Evolutionary conservation across 2,888 invertebrate genomes (phyloP).

Genomic region (Nephrotoma appendiculata): DNA sequence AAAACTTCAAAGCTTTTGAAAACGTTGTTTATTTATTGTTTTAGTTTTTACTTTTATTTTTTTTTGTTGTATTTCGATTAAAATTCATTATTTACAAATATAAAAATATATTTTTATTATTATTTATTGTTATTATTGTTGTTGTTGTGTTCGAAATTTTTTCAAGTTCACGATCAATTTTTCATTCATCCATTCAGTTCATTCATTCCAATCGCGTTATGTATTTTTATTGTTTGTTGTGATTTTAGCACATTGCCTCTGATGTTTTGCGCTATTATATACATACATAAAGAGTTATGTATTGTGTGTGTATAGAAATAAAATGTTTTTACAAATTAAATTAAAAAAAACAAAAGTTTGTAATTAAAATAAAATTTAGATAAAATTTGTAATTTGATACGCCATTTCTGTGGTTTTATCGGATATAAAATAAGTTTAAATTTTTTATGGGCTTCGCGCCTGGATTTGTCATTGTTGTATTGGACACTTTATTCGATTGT

Average conservation of each 20-base stretch:
- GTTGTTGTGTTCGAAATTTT: neutral
- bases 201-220: neutral
- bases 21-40: neutral
- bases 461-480: too few species aligned
- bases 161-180: neutral
- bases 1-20: neutral
- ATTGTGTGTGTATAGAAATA: neutral
- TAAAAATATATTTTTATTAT: neutral
- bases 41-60: neutral
- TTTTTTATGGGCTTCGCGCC: too few species aligned
- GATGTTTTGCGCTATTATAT: neutral
- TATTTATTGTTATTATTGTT: neutral
- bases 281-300: neutral
- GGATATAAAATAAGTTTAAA: too few species aligned
- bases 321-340: neutral
- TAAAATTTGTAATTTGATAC: neutral
- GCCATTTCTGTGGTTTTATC: neutral
- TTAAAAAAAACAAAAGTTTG: neutral
- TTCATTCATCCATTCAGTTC: neutral
- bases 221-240: neutral
- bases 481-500: too few species aligned
- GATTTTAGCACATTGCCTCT: neutral
- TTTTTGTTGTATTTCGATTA: neutral
- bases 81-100: neutral
- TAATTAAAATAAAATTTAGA: neutral